Evolutionary conservation across 2,113 vertebrate genomes (phyloP).

Genomic region (Myiagra hebetior): DNA sequence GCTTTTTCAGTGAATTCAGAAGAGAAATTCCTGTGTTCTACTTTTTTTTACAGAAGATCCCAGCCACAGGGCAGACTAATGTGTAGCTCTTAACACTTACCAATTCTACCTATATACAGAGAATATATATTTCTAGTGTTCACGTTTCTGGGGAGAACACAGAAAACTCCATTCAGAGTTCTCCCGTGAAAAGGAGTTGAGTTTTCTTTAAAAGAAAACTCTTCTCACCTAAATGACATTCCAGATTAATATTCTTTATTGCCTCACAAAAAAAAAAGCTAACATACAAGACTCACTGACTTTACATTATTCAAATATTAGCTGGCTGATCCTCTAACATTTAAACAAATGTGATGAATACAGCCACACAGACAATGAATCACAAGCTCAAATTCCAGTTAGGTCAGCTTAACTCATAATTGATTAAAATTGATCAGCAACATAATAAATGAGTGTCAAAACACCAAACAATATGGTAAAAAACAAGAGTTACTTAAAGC

Average conservation of each 20-base stretch:
- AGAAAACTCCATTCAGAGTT: neutral
- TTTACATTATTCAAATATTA: neutral
- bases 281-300: neutral
- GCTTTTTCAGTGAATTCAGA: neutral
- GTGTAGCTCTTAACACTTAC: neutral
- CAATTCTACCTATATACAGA: neutral
- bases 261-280: neutral
- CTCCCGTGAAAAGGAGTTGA: neutral
- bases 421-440: neutral
- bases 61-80: neutral
- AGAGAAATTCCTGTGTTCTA: neutral
- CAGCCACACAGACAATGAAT: neutral
- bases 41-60: neutral
- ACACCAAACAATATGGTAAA: neutral
- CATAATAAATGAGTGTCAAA: neutral
- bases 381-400: neutral
- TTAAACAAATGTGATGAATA: neutral
- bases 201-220: neutral
- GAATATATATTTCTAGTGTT: neutral
- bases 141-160: neutral
- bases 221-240: neutral
- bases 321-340: neutral
- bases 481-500: neutral
- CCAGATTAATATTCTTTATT: neutral
- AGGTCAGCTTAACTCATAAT: neutral